Evolutionary conservation across 1,140 invertebrate genomes (phyloP).

Genomic region (Acyrthosiphon pisum): DNA sequence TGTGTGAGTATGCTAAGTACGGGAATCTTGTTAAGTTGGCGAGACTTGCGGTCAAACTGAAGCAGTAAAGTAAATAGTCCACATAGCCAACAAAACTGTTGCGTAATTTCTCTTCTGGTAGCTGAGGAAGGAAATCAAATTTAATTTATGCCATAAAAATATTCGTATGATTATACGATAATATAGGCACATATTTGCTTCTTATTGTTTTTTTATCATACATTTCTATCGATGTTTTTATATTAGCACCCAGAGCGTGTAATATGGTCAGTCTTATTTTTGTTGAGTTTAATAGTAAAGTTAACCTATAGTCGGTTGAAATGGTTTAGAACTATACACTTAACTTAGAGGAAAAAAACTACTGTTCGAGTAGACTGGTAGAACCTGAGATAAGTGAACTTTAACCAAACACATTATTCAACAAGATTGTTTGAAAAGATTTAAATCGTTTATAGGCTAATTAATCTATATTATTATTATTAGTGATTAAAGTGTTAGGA

Average conservation of each 20-base stretch:
- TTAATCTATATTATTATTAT: too few species aligned
- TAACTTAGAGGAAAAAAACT: too few species aligned
- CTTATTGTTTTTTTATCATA: background rate
- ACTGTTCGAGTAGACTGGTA: background rate
- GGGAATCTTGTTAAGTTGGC: constrained; percentile 37
- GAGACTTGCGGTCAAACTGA: constrained; percentile 24
- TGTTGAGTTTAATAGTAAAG: too few species aligned
- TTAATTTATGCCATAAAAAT: background rate
- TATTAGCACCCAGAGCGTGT: too few species aligned
- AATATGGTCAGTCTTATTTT: too few species aligned
- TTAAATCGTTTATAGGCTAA: background rate
- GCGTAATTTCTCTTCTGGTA: background rate
- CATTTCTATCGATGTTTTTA: background rate
- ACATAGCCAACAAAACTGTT: background rate
- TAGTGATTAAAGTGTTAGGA: background rate
- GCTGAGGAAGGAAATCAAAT: background rate
- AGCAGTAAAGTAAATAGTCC: constrained; percentile 41
- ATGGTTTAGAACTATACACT: too few species aligned
- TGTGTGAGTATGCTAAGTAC: constrained; percentile 14
- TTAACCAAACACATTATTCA: background rate
- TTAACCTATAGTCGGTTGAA: too few species aligned
- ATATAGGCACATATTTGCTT: background rate
- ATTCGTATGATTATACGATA: background rate
- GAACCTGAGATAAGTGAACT: background rate
- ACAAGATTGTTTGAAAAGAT: too few species aligned